Conservation (phyloP, 2,888 invertebrate genomes). For the Trichopria drosophilae region DNA sequence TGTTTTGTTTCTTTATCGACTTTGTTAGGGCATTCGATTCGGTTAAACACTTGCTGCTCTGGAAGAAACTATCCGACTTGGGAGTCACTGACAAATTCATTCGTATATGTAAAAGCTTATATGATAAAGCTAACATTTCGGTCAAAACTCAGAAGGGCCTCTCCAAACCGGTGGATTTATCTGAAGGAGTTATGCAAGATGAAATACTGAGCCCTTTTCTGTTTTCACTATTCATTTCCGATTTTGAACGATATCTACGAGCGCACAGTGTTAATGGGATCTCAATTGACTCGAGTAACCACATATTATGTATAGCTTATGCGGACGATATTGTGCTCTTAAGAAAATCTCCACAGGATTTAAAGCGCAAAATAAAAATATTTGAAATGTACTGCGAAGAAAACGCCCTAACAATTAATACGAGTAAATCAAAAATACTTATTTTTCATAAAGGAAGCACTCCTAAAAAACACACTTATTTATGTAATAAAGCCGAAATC, state of each 20-base stretch:
- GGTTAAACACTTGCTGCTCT: no score
- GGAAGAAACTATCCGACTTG: no score
- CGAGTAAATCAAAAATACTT: conserved; percentile 19
- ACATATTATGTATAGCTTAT: no score
- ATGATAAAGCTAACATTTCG: conserved; percentile 12
- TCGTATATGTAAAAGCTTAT: conserved; percentile 18
- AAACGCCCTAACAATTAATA: conserved; percentile 17
- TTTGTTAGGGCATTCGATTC: no score
- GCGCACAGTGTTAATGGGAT: no score
- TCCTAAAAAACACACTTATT: neutral
- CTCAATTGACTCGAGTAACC: no score
- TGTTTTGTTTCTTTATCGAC: conserved; percentile 32
- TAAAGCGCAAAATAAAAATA: conserved; percentile 17
- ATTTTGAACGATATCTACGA: no score
- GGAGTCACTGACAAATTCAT: conserved; percentile 33
- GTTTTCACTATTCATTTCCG: conserved; percentile 28
- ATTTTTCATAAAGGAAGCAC: no score
- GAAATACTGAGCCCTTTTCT: conserved; percentile 26
- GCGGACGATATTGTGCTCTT: no score
- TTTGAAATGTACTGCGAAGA: conserved; percentile 15
- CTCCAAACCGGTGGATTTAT: conserved; percentile 18
- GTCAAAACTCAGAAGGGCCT: conserved; percentile 26
- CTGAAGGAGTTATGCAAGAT: conserved; percentile 29
- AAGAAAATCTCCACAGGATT: conserved; percentile 9
- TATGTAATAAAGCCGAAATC: no score